Percentiles rank a stretch among this genome's conserved stretches.
Evolutionary conservation across 1,140 invertebrate genomes (phyloP).

Genomic region (Bombus impatiens): DNA sequence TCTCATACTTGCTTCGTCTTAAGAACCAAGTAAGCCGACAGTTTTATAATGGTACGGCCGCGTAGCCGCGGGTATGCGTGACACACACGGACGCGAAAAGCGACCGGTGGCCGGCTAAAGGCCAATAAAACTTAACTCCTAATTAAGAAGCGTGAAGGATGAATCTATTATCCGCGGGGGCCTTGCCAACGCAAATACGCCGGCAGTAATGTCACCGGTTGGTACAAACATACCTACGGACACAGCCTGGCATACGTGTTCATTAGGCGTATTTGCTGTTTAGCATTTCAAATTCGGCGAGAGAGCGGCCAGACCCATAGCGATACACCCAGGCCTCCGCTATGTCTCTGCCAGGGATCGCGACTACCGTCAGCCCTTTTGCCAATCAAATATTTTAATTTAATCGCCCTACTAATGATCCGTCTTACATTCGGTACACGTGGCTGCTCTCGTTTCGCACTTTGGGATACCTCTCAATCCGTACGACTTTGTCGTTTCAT

Average conservation of each 20-base stretch:
- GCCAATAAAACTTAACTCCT: conserved; percentile 82
- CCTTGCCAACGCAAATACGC: conserved; percentile 74
- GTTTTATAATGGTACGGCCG: conserved; percentile 57
- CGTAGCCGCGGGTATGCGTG: conserved; percentile 30
- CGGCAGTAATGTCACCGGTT: conserved; percentile 75
- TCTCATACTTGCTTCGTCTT: not conserved
- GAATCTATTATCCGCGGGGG: conserved; percentile 80
- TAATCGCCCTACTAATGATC: conserved; percentile 78
- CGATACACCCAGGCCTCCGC: conserved; percentile 61
- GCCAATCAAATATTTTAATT: conserved; percentile 83
- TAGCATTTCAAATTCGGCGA: conserved; percentile 82
- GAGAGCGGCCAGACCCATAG: conserved; percentile 51
- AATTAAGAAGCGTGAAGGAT: conserved; percentile 82
- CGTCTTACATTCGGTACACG: conserved; percentile 63
- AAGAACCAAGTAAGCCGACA: not conserved
- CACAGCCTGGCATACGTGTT: conserved; percentile 80
- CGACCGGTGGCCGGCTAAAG: conserved; percentile 69
- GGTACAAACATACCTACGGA: conserved; percentile 78
- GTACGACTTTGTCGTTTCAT: not conserved
- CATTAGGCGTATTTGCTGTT: conserved; percentile 82
- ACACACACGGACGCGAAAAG: conserved; percentile 35
- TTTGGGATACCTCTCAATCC: conserved; percentile 16
- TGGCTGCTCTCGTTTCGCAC: not conserved
- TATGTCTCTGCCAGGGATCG: not conserved
- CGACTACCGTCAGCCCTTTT: conserved; percentile 59